Percentiles rank a stretch among this genome's conserved stretches.
phyloP scores from a whole-genome alignment of 23 tunicate genomes.

The Ciona savignyi region DNA sequence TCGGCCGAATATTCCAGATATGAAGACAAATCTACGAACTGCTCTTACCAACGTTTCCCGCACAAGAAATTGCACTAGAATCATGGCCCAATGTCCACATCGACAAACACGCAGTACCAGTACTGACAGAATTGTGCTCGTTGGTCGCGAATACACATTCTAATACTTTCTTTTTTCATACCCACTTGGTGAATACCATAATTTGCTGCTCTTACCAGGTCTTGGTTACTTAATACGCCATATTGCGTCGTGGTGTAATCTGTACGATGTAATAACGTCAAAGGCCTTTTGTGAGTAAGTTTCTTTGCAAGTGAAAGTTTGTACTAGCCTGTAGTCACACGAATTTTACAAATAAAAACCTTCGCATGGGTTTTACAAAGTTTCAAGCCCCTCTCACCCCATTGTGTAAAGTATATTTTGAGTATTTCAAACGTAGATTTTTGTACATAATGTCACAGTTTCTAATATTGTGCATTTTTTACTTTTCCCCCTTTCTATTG shows the following conservation, averaged over 20 bases:
- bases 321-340: not conserved
- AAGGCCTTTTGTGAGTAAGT: not conserved
- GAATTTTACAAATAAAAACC: not conserved
- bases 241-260: too few relatives aligned
- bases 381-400: conserved; percentile 2
- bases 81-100: not conserved
- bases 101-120: not conserved
- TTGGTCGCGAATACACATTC: too few relatives aligned
- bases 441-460: conserved; percentile 9
- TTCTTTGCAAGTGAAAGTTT: not conserved
- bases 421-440: not conserved
- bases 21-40: not conserved
- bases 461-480: conserved; percentile 8
- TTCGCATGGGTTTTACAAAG: conserved; percentile 1
- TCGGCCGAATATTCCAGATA: not conserved
- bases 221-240: too few relatives aligned
- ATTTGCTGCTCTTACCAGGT: not conserved
- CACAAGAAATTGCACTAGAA: not conserved
- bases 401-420: not conserved
- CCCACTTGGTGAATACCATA: too few relatives aligned
- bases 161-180: too few relatives aligned
- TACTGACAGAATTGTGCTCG: too few relatives aligned
- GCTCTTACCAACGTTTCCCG: not conserved
- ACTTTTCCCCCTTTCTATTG: conserved; percentile 13
- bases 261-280: too few relatives aligned